Evolutionary conservation across 2,797 vertebrate genomes (phyloP), one percentile per base, ranked within the genome.

Genomic region (Lemur catta): DNA sequence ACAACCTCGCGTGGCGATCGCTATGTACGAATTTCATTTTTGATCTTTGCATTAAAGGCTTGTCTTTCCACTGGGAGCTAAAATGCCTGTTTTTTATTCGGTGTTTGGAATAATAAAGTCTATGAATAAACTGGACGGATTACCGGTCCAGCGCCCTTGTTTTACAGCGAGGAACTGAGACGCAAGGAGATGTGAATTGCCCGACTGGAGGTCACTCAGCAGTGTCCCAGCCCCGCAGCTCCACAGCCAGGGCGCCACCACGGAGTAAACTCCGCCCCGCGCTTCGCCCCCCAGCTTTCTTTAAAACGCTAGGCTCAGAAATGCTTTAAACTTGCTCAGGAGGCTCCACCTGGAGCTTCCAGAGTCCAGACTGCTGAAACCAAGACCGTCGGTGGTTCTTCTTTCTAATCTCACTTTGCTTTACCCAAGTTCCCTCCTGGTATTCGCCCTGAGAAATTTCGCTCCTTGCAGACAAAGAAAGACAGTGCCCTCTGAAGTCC

Each of bases 401-500:
- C 24, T 28, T 65, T 48, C 59, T 28, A 74, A 71, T 35, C 57
- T 55, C 61, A 33, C 48, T 55, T 48, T 15, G 15, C 71, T 89
- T 59, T 61, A 28, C 67, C 28, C 41, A n/a, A 35, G 20, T n/a
- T 78, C 69, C 71, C 69, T 38, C 6, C 69, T 17, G 18, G 33
- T 61, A 7, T 74, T 69, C 7, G 20, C 41, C 3, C 75, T 93
- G 17, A 55, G 96, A 96, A 86, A 93, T 75, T 92, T 91, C 1
- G 0, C 94, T 97, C 59, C 74, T 97, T 92, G 57, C 85, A 97
- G 28, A 24, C 52, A 93, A 93, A 80, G 95, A 89, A 59, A 92
- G 84, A 96, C 94, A 97, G 97, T 88, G 67, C 92, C 97, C 93
- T 91, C 78, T 86, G 78, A 89, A 91, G 94, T 91, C 97, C 50